phyloP scores from a whole-genome alignment of 2,113 vertebrate genomes.

The Eulemur macaco region DNA sequence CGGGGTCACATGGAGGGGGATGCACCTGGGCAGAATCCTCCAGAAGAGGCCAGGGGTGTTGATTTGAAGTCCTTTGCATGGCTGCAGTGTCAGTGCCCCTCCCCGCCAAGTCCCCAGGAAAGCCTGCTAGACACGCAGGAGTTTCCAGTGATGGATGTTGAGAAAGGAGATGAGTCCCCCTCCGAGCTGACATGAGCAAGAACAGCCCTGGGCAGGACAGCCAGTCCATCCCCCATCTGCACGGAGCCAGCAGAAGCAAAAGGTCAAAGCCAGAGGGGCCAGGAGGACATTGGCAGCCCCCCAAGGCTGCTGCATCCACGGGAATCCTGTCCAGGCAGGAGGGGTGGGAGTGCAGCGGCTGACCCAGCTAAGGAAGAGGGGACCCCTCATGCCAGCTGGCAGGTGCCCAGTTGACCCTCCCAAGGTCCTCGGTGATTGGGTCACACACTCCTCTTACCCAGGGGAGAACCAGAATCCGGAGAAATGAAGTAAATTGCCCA shows the following conservation, averaged over 20 bases:
- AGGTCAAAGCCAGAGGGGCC: neutral
- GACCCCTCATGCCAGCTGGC: neutral
- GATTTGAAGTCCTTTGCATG: neutral
- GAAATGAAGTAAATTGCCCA: neutral
- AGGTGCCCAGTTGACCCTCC: neutral
- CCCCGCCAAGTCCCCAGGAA: neutral
- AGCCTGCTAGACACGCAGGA: neutral
- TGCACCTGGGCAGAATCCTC: neutral
- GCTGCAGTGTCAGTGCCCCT: too few species aligned
- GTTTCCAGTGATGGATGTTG: neutral
- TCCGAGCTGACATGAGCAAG: neutral
- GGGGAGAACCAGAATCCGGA: neutral
- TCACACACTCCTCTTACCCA: neutral
- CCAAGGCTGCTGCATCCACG: accelerated
- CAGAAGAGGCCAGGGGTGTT: neutral
- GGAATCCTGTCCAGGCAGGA: neutral
- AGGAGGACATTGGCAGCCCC: neutral
- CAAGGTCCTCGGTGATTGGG: neutral
- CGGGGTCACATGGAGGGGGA: accelerated
- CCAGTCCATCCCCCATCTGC: neutral
- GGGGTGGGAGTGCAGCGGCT: accelerated
- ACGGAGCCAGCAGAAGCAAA: neutral
- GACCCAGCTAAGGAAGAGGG: neutral
- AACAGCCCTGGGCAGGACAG: neutral
- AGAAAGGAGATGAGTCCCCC: neutral